Percentiles rank a stretch among this genome's conserved stretches.
Evolutionary conservation across 2,888 invertebrate species (phyloP).

Genomic region (Adelphocoris suturalis): DNA sequence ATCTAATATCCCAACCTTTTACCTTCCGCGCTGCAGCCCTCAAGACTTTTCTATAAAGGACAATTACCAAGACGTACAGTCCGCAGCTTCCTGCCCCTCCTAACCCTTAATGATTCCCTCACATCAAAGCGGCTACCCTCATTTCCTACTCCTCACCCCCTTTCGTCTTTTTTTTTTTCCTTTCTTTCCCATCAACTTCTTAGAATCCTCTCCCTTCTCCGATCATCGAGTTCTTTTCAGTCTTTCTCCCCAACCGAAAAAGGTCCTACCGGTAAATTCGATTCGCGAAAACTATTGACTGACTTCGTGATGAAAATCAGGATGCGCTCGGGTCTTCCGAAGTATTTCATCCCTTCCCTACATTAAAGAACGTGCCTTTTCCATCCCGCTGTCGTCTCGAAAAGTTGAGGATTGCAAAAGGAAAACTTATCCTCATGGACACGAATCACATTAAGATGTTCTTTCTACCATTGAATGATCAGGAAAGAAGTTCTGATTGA

Average conservation of each 20-base stretch:
- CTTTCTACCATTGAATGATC: neutral
- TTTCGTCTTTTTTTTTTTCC: neutral
- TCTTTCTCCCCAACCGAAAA: neutral
- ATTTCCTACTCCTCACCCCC: conserved; percentile 49
- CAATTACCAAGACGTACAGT: conserved; percentile 54
- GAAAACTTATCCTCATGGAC: conserved; percentile 22
- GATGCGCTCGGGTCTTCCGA: neutral
- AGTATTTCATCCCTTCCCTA: neutral
- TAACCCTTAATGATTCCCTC: conserved; percentile 66
- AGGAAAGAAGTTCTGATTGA: neutral
- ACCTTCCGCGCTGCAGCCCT: conserved; percentile 35
- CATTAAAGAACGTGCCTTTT: neutral
- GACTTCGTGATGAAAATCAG: conserved; percentile 57
- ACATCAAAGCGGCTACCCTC: conserved; percentile 63
- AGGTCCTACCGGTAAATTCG: conserved; percentile 34
- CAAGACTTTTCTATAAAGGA: conserved; percentile 62
- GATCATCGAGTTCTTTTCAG: conserved; percentile 41
- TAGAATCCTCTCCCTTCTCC: conserved; percentile 8
- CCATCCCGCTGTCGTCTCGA: neutral
- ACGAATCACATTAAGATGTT: conserved; percentile 3
- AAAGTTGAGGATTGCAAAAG: neutral
- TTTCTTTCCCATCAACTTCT: conserved; percentile 63
- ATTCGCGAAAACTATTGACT: conserved; percentile 29
- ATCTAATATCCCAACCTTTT: conserved; percentile 53
- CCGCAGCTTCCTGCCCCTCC: conserved; percentile 24